Conservation (phyloP, 2,113 vertebrate species). For the Eretmochelys imbricata region DNA sequence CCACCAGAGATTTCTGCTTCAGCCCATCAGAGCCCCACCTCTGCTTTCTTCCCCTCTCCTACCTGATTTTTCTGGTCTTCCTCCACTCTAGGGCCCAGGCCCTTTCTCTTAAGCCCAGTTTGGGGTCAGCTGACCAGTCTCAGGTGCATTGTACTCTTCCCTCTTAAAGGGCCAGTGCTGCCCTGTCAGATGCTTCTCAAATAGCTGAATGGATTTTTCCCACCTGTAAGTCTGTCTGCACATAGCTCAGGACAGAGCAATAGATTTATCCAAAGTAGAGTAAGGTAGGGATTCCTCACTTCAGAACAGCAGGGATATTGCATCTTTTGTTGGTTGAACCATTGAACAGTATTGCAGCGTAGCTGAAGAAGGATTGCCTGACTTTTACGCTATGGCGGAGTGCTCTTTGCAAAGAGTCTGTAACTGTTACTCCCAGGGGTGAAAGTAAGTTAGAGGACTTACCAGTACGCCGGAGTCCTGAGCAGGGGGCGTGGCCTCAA, state of each 20-base stretch:
- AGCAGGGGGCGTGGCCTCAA: too few species aligned
- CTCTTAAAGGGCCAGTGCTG: background rate
- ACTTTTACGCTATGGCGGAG: background rate
- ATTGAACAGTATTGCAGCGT: background rate
- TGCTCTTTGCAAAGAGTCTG: background rate
- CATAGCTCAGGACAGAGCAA: background rate
- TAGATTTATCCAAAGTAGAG: fast-evolving
- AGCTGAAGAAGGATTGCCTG: background rate
- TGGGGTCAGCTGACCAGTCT: background rate
- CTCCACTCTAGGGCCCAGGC: background rate
- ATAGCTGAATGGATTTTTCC: background rate
- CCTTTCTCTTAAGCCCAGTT: background rate
- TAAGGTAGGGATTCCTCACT: background rate
- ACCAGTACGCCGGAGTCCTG: too few species aligned
- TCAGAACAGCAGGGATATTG: background rate
- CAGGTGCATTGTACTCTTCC: background rate
- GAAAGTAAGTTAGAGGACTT: too few species aligned
- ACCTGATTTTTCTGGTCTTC: background rate
- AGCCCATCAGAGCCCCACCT: background rate
- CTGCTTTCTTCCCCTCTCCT: background rate
- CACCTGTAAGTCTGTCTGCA: background rate
- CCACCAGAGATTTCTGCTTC: background rate
- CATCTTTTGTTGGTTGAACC: background rate
- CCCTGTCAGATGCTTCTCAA: background rate
- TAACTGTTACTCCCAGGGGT: background rate